Percentiles rank a stretch among this genome's conserved stretches.
Conservation (phyloP, 2,888 invertebrate species). For the Petrolisthes cinctipes region DNA sequence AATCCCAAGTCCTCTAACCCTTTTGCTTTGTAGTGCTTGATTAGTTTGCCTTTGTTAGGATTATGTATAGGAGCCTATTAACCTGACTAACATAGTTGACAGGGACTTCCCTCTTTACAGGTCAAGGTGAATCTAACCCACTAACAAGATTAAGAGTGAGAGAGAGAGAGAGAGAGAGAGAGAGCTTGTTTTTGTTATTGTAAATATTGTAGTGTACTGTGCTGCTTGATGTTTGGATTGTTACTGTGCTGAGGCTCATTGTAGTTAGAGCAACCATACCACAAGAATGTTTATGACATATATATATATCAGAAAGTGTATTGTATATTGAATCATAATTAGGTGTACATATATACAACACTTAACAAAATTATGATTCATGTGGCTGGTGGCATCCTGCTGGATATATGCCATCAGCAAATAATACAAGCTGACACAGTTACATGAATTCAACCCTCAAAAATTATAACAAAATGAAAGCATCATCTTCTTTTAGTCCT, state of each 20-base stretch:
- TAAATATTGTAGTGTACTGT: slow-evolving; percentile 13
- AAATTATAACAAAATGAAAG: no score
- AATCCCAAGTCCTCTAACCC: background rate
- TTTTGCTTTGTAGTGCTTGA: slow-evolving; percentile 45
- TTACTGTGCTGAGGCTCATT: background rate
- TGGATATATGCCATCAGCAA: no score
- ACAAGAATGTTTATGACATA: background rate
- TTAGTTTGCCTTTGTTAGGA: slow-evolving; percentile 33
- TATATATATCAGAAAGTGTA: no score
- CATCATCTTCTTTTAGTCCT: no score
- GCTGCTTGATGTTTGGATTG: background rate
- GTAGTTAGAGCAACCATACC: background rate
- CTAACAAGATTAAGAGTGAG: slow-evolving; percentile 20
- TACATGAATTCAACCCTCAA: no score
- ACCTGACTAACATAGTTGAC: slow-evolving; percentile 40
- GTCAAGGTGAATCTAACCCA: slow-evolving; percentile 49
- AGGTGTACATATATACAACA: no score
- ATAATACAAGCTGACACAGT: no score
- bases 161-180: no score
- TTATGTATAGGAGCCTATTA: slow-evolving; percentile 22
- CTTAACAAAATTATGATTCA: no score
- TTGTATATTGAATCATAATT: no score
- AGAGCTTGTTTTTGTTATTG: background rate
- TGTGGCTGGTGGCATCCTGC: no score
- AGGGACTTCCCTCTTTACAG: slow-evolving; percentile 50